Evolutionary conservation across 2,888 invertebrate genomes (phyloP), one percentile per base, ranked within the genome.

Genomic region (Nebria salina): DNA sequence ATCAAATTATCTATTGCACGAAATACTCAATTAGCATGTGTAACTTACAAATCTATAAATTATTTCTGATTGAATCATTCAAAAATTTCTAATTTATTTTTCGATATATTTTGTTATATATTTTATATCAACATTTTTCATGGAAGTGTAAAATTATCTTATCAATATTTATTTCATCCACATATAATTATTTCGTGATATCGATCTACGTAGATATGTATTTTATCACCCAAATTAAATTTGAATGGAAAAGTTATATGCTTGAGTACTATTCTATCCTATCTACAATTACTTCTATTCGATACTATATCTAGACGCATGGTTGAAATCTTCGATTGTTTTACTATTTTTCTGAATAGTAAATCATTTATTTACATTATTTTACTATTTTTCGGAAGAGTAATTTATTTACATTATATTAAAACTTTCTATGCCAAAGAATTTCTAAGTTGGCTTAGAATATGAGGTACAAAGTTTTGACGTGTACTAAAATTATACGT

Each of bases 1-100:
- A 72, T 78, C 72, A n/a, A 54, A 78, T 72, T 73, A 78, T 74
- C 70, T 81, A 43, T 76, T 76, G 81, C 76, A 81, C 72, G 76
- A 81, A 20, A 54, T 54, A 54, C 20, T 13, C 54, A 8, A 54
- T 7, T 54, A 11, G 54, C 54, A 54, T 54, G 54, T 34, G 34
- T 34, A 1, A 54, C 8, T 1, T 54, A 3, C 7, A 8, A 13
- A 54, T 54, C 54, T 54, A 54, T 54, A 54, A 34, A 34, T 34
- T 1, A 34, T 34, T 34, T 34, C 34, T 34, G 34, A 20, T 20
- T 20, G n/a, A n/a, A n/a, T n/a, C n/a, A 20, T 20, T 20, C 20
- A 20, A 20, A 20, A 20, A 20, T 1, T 20, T 20, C 20, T 0
- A 20, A 20, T 20, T 20, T 20, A 20, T 20, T 20, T 20, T 20